Conservation (phyloP, 2,113 vertebrate genomes). For the Seriola aureovittata region DNA sequence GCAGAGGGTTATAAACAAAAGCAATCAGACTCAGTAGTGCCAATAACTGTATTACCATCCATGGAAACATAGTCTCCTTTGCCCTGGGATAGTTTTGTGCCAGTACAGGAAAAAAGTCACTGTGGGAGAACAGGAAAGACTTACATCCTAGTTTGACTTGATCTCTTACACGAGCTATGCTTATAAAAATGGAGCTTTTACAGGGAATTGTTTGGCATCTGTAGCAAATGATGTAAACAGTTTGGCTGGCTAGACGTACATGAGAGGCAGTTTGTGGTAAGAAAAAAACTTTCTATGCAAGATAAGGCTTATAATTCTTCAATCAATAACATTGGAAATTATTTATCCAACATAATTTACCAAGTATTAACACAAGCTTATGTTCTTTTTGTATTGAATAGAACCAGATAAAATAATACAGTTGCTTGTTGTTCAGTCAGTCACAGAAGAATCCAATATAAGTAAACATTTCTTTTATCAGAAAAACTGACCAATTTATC, state of each 20-base stretch:
- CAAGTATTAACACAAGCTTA: no score
- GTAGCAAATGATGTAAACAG: neutral
- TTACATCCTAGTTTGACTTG: neutral
- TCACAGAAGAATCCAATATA: no score
- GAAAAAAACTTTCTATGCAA: no score
- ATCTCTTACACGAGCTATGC: neutral
- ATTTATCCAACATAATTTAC: no score
- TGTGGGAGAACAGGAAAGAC: neutral
- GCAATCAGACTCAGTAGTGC: constrained; percentile 20
- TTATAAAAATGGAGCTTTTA: neutral
- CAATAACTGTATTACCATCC: constrained; percentile 38
- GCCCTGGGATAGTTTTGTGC: constrained; percentile 4
- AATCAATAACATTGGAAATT: no score
- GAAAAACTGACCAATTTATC: no score
- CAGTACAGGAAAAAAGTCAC: neutral
- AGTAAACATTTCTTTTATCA: no score
- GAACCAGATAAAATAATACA: no score
- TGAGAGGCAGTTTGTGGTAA: neutral
- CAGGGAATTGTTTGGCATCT: neutral
- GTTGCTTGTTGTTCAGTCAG: no score
- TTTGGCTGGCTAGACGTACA: neutral
- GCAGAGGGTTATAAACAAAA: constrained; percentile 55
- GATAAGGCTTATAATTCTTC: no score
- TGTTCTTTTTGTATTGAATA: no score
- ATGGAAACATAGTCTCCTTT: constrained; percentile 42